A percentile compares a stretch with the other conserved stretches of the same genome.
These are phyloP conservation scores for Xerus inauris DNA, from an alignment of 2,113 vertebrate genomes.

Conservation along the genomic window DNA sequence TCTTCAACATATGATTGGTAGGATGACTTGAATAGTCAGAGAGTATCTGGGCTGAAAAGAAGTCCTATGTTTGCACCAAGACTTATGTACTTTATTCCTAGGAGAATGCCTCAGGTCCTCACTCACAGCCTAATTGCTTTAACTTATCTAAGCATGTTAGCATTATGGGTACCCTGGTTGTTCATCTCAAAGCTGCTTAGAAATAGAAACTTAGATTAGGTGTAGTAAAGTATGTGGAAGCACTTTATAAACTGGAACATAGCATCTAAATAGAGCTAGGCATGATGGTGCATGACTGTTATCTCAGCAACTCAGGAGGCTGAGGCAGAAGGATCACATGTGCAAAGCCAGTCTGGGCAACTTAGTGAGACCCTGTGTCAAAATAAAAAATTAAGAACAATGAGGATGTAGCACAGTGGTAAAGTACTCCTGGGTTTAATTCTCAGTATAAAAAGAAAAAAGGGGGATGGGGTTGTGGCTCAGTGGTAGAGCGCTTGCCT, in stretches of 20 bases:
- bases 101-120: not conserved
- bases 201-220: constrained; percentile 51
- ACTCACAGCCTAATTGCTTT: constrained; percentile 25
- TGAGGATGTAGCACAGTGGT: too few species aligned
- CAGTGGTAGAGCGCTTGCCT: too few species aligned
- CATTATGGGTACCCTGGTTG: constrained; percentile 50
- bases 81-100: not conserved
- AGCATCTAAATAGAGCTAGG: not conserved
- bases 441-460: too few species aligned
- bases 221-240: constrained; percentile 34
- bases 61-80: not conserved
- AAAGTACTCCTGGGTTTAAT: too few species aligned
- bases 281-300: too few species aligned
- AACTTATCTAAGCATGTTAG: constrained; percentile 40
- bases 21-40: not conserved
- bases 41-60: not conserved
- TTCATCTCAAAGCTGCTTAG: not conserved
- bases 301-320: too few species aligned
- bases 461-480: too few species aligned
- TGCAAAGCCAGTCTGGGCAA: too few species aligned
- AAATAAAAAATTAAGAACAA: too few species aligned
- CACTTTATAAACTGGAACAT: constrained; percentile 41
- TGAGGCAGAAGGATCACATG: too few species aligned
- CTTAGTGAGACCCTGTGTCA: too few species aligned
- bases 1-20: not conserved